phyloP scores from a whole-genome alignment of 2,888 invertebrate species.

The Ctenicera cuprea region DNA sequence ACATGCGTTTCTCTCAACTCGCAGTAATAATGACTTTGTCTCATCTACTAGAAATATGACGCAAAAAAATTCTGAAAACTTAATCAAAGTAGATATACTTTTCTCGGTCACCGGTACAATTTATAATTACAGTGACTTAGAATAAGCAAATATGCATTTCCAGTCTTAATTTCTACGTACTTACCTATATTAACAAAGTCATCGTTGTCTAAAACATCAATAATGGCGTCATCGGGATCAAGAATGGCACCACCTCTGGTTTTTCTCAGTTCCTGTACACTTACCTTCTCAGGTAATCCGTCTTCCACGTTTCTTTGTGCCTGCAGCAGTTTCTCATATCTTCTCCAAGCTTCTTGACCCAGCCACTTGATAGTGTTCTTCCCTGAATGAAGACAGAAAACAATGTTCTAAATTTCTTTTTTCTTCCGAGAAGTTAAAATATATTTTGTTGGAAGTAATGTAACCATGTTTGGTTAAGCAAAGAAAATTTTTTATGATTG shows the following conservation, averaged over 20 bases:
- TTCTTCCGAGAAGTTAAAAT: background rate
- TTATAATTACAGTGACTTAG: too few species aligned
- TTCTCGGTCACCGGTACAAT: too few species aligned
- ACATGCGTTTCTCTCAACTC: too few species aligned
- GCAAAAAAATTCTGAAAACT: too few species aligned
- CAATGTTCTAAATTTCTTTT: background rate
- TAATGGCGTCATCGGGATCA: constrained; percentile 75
- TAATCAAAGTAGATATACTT: too few species aligned
- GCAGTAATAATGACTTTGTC: too few species aligned
- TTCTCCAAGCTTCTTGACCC: constrained; percentile 73
- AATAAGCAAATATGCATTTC: too few species aligned
- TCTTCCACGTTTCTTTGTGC: constrained; percentile 48
- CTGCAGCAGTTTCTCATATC: constrained; percentile 70
- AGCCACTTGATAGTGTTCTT: constrained; percentile 73
- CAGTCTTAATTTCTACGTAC: constrained; percentile 47
- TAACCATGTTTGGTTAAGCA: too few species aligned
- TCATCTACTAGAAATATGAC: too few species aligned
- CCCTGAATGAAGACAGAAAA: constrained; percentile 59
- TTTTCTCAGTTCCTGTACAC: constrained; percentile 74
- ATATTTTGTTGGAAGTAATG: too few species aligned
- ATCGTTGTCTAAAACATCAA: constrained; percentile 76
- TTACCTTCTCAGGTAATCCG: constrained; percentile 56
- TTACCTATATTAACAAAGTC: constrained; percentile 78
- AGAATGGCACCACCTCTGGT: constrained; percentile 77
- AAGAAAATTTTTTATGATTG: background rate